Conservation (phyloP, 2,888 invertebrate genomes). For the Uloborus plumipes region DNA sequence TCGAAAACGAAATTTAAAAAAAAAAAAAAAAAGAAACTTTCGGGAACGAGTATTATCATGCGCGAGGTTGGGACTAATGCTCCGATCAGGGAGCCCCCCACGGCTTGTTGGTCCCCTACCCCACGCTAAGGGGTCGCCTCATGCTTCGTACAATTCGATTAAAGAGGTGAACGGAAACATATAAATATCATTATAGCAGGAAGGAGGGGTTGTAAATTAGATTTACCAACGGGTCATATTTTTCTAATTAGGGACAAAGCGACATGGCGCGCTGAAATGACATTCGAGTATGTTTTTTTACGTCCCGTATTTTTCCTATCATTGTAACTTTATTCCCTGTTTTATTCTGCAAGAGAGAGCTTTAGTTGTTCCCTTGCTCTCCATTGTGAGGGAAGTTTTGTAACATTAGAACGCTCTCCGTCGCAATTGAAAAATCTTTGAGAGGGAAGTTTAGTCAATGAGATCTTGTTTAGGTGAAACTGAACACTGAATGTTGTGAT, state of each 20-base stretch:
- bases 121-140: constrained; percentile 14
- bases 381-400: too few species aligned
- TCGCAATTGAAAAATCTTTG: too few species aligned
- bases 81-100: constrained; percentile 21
- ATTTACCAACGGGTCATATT: constrained; percentile 61
- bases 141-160: constrained; percentile 53
- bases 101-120: not conserved
- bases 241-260: constrained; percentile 61
- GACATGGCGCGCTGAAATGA: constrained; percentile 22
- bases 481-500: too few species aligned
- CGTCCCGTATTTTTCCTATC: too few species aligned
- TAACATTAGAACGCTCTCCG: too few species aligned
- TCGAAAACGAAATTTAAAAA: constrained; percentile 12
- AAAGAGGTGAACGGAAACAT: constrained; percentile 62
- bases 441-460: too few species aligned
- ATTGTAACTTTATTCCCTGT: too few species aligned
- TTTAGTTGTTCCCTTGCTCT: too few species aligned
- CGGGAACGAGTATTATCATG: constrained; percentile 22
- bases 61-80: constrained; percentile 30
- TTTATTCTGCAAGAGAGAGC: too few species aligned
- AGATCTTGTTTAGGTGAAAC: too few species aligned
- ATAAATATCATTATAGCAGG: constrained; percentile 61
- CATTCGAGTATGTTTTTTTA: too few species aligned
- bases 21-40: constrained; percentile 13
- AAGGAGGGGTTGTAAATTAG: constrained; percentile 52